These are phyloP conservation scores for Chesias legatella DNA, from an alignment of 2,888 invertebrate genomes.

Conservation along the genomic window DNA sequence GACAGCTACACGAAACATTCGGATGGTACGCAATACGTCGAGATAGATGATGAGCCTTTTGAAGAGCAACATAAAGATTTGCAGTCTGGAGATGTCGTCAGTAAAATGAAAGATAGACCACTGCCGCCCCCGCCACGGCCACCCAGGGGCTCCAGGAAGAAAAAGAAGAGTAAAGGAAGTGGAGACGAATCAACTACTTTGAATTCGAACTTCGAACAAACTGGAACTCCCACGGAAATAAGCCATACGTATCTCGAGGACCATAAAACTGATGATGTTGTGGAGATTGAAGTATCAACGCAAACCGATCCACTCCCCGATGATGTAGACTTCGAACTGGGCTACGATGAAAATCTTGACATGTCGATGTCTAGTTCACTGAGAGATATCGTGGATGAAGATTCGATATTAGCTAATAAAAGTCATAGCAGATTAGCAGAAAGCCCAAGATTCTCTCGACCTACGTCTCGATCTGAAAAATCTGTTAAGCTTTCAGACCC, in stretches of 20 bases:
- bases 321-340: conserved; percentile 84
- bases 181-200: conserved; percentile 33
- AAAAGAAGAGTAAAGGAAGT: conserved; percentile 50
- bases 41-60: conserved; percentile 81
- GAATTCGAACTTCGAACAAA: too few relatives aligned
- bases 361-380: conserved; percentile 72
- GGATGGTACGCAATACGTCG: conserved; percentile 81
- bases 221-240: conserved; percentile 33
- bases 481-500: conserved; percentile 78
- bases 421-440: conserved; percentile 75
- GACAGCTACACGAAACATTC: conserved; percentile 74
- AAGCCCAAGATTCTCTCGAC: conserved; percentile 65
- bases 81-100: conserved; percentile 87
- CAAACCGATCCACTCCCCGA: conserved; percentile 93
- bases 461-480: conserved; percentile 79
- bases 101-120: conserved; percentile 92
- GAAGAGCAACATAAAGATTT: conserved; percentile 83
- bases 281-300: conserved; percentile 88
- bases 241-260: conserved; percentile 34
- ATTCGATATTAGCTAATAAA: conserved; percentile 73
- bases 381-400: conserved; percentile 73
- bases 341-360: conserved; percentile 70
- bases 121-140: conserved; percentile 93
- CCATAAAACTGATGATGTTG: conserved; percentile 52
- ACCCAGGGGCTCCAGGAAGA: conserved; percentile 81